Base-by-base conservation (phyloP, 37 sponge, comb jelly and placozoan genomes). In the Chondrosia reniformis region DNA sequence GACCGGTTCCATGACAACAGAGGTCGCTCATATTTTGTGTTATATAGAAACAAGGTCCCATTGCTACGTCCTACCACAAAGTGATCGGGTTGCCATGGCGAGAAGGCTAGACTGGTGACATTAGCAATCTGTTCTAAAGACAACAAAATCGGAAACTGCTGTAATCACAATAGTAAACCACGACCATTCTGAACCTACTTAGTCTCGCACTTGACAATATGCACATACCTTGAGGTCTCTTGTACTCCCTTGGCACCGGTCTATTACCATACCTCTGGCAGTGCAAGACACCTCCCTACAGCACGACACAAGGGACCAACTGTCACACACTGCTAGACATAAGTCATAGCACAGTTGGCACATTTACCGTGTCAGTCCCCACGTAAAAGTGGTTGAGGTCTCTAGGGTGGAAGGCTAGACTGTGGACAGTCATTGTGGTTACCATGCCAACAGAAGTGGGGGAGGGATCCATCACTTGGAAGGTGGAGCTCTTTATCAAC, bases 401-500 rank as follows among this genome's bases (percentile, higher is more conserved):
- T 12, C 40, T n/a, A 32, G 90, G 86, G 58, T 79, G 79, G 76
- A 89, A 85, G 25, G 58, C 38, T 57, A 79, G 37, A 45, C 46
- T 19, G 34, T 66, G 77, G 2, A 56, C 55, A 15, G 38, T 43
- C 38, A 76, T 63, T 28, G 52, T 25, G 64, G 32, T 31, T 55
- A 75, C 24, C 49, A 79, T 1, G 24, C 41, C 44, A 2, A 69
- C 13, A 19, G 72, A 69, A 44, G 44, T 19, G 2, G 43, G 22
- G 19, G 8, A 6, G n/a, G 43, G 40, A 2, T 30, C 61, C 8
- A 17, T 4, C 33, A 69, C 36, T n/a, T 84, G 77, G 12, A 89
- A 34, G 22, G 86, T 46, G 32, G 91, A 75, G 74, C 89, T 96
- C 54, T 79, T 74, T 33, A 93, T 84, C 15, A 96, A 72, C 49